phyloP scores from a whole-genome alignment of 1,140 invertebrate genomes.

The Thaumatotibia leucotreta region DNA sequence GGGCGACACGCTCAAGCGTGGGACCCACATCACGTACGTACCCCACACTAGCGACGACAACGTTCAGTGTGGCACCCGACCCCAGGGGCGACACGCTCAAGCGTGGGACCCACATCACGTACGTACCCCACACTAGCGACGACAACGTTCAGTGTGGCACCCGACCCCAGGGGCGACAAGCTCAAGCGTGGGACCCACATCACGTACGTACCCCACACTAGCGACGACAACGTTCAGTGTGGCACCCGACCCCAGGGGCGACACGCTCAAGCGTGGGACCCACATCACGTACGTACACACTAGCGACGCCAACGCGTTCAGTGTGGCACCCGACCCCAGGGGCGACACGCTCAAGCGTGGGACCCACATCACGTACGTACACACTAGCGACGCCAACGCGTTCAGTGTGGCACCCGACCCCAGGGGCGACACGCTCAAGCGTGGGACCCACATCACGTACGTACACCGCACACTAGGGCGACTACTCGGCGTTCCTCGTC shows the following conservation, averaged over 20 bases:
- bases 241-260: constrained; percentile 94
- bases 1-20: constrained; percentile 92
- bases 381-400: constrained; percentile 87
- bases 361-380: constrained; percentile 82
- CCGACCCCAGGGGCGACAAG: constrained; percentile 96
- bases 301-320: constrained; percentile 94
- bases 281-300: constrained; percentile 77
- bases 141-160: constrained; percentile 91
- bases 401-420: constrained; percentile 97
- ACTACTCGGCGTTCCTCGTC: constrained; percentile 98
- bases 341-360: constrained; percentile 94
- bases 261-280: constrained; percentile 93
- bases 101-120: constrained; percentile 89
- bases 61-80: constrained; percentile 94
- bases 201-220: constrained; percentile 74
- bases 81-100: constrained; percentile 94
- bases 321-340: constrained; percentile 94
- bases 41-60: constrained; percentile 88
- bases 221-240: constrained; percentile 94
- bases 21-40: constrained; percentile 84
- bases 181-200: constrained; percentile 92
- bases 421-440: constrained; percentile 91
- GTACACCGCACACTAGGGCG: constrained; percentile 83
- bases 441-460: constrained; percentile 88
- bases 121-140: constrained; percentile 83